Evolutionary conservation across 2,113 vertebrate genomes (phyloP).

Genomic region (Pseudorectes ferrugineus): DNA sequence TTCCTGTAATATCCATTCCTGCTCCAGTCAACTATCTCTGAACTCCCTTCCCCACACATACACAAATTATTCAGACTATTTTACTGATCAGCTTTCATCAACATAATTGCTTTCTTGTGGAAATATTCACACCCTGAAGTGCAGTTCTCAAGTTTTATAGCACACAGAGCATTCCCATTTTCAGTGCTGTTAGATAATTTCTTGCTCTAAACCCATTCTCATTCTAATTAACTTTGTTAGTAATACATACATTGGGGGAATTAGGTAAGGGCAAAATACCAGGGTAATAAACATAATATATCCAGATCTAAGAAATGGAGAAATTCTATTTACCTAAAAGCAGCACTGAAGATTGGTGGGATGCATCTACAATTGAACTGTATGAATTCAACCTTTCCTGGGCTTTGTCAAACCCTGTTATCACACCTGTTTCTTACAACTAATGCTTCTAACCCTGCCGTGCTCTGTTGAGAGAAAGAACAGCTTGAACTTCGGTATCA

Average conservation of each 20-base stretch:
- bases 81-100: background rate
- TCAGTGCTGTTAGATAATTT: background rate
- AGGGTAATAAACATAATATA: background rate
- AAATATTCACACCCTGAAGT: background rate
- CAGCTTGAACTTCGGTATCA: background rate
- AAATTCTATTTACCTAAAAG: background rate
- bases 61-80: background rate
- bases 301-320: background rate
- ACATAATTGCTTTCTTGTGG: background rate
- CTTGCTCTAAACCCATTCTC: background rate
- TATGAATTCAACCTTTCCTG: background rate
- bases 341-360: background rate
- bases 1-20: background rate
- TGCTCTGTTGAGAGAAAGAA: background rate
- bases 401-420: background rate
- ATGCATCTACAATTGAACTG: background rate
- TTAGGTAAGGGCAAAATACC: background rate
- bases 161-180: background rate
- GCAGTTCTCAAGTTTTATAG: constrained; percentile 6
- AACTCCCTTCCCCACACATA: background rate
- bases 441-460: fast-evolving
- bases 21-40: background rate
- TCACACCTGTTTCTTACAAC: background rate
- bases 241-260: background rate
- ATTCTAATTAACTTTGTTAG: background rate